Percentiles rank a stretch among this genome's conserved stretches.
Conservation (phyloP, 2,113 vertebrate genomes). For the Megaceryle torquata region DNA sequence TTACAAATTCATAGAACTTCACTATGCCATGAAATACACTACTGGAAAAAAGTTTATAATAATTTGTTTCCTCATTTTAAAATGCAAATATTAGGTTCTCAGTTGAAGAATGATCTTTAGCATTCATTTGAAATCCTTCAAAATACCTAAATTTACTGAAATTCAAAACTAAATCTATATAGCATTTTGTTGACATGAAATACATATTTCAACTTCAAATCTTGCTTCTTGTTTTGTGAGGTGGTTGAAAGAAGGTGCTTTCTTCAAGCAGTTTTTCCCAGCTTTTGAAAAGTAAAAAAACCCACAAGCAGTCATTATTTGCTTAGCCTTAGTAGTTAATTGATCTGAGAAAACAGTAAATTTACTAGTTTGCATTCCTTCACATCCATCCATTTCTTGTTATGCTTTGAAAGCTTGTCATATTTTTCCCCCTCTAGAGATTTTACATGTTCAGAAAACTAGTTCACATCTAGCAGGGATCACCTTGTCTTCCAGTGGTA, state of each 20-base stretch:
- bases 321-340: neutral
- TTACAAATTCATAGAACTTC: neutral
- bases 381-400: neutral
- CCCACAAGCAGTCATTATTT: neutral
- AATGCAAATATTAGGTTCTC: neutral
- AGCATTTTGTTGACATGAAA: neutral
- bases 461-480: neutral
- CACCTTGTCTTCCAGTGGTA: rapidly evolving
- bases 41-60: neutral
- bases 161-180: neutral
- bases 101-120: neutral
- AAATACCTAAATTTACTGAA: neutral
- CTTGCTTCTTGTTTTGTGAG: neutral
- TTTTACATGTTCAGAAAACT: neutral
- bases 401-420: neutral
- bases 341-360: neutral
- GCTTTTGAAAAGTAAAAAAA: neutral
- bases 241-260: neutral
- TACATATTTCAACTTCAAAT: neutral
- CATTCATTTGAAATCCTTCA: neutral
- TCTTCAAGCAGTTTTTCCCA: neutral
- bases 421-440: neutral
- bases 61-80: neutral
- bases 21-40: neutral
- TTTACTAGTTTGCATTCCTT: neutral